Evolutionary conservation across 23 tunicate genomes (phyloP).

Genomic region (Trididemnum nubilum): DNA sequence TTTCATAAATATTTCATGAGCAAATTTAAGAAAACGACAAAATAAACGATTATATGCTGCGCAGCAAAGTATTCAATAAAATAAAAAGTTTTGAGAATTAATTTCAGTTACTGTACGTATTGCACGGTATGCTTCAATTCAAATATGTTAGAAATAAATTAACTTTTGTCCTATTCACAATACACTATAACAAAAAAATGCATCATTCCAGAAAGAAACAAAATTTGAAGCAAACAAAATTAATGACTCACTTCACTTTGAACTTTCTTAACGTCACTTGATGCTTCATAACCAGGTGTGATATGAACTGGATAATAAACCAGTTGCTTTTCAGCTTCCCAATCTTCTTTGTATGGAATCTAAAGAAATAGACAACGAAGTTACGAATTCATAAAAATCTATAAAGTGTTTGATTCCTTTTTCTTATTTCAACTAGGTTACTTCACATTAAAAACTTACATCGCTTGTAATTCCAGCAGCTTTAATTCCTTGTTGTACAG

Average conservation of each 20-base stretch:
- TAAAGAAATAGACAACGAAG: not conserved
- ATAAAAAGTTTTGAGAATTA: no score
- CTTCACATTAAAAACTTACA: not conserved
- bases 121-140: no score
- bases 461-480: constrained; percentile 49
- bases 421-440: not conserved
- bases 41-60: no score
- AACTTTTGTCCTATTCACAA: no score
- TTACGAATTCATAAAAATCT: not conserved
- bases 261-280: constrained; percentile 73
- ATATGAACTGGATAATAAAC: constrained; percentile 97
- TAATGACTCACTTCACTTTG: constrained; percentile 39
- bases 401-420: not conserved
- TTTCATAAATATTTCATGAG: no score
- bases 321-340: constrained; percentile 89
- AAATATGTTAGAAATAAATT: no score
- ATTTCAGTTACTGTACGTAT: no score
- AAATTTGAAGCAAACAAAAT: no score
- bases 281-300: constrained; percentile 92
- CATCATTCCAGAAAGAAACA: no score
- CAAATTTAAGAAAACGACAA: no score
- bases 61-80: no score
- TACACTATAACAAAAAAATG: no score
- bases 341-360: constrained; percentile 82
- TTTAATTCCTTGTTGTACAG: constrained; percentile 74